Base-by-base conservation (phyloP, 2,888 invertebrate genomes). In the Saturnia pavonia region DNA sequence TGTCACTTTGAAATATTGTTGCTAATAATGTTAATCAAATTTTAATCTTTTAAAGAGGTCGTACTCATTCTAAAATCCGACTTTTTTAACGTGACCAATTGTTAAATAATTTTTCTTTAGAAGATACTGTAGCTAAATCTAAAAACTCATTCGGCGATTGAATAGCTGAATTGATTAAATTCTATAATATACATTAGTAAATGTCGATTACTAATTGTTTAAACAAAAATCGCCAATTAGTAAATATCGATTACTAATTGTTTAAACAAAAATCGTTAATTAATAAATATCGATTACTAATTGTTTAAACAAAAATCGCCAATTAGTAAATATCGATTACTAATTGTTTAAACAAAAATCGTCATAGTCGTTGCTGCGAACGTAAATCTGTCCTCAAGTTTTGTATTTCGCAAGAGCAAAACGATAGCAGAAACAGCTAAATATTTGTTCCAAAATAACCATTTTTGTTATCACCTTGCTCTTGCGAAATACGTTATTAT, bases 201-300 rank as follows among this genome's bases (percentile, higher is more conserved):
- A 57, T 14, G 54, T 57, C 57, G 57, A 57, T 57, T 25, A 57
- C 57, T 57, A 57, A 25, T 57, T 57, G 11, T 57, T 57, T 54
- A n/a, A 22, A n/a, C 0, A 54, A 54, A 54, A 22, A 54, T 22
- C 1, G 1, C 11, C n/a, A 54, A n/a, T n/a, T n/a, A n/a, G n/a
- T n/a, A n/a, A n/a, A n/a, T n/a, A n/a, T n/a, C n/a, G n/a, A n/a
- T n/a, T n/a, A n/a, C n/a, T 57, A 57, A 25, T 57, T 57, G 11
- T 57, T 57, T 54, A n/a, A 22, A n/a, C 0, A 54, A 54, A 54
- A 22, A 54, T 22, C 1, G 1, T 2, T n/a, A n/a, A 11, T 22
- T 22, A 57, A 12, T 14, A 57, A 57, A 57, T 14, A 22, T 57
- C 57, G 57, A 57, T 57, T 25, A 57, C 57, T n/a, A n/a, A n/a